Percentiles rank a stretch among this genome's conserved stretches.
phyloP scores from a whole-genome alignment of 1,140 invertebrate genomes.

The Achroia grisella region DNA sequence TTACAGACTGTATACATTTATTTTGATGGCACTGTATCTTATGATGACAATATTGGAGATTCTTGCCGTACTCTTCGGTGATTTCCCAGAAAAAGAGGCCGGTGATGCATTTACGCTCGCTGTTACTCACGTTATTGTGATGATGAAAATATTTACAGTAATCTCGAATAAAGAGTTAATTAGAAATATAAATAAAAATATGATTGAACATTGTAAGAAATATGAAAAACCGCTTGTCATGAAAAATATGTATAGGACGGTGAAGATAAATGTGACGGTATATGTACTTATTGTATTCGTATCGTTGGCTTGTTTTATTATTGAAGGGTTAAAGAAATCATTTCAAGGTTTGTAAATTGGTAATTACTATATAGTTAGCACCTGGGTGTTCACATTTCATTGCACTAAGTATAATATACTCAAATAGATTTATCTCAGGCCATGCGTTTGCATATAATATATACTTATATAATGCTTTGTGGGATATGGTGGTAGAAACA shows the following conservation, averaged over 20 bases:
- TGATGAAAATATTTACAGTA: slow-evolving; percentile 52
- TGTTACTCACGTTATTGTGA: slow-evolving; percentile 49
- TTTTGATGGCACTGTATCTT: slow-evolving; percentile 35
- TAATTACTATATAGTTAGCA: no score
- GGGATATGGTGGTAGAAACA: no score
- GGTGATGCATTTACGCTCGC: slow-evolving; percentile 47
- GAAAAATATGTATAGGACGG: slow-evolving; percentile 41
- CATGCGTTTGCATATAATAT: no score
- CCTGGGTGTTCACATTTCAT: no score
- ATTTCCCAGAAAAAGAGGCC: slow-evolving; percentile 50
- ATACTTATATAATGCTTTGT: no score
- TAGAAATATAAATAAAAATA: slow-evolving; percentile 35
- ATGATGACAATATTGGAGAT: slow-evolving; percentile 52
- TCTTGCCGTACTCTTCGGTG: slow-evolving; percentile 38
- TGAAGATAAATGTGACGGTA: slow-evolving; percentile 47
- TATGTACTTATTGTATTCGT: slow-evolving; percentile 45
- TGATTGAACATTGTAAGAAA: slow-evolving; percentile 34
- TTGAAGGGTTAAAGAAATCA: slow-evolving; percentile 47
- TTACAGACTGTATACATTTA: slow-evolving; percentile 29
- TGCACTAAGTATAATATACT: no score
- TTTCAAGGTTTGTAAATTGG: slow-evolving; percentile 30
- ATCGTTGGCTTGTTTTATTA: slow-evolving; percentile 32
- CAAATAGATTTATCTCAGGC: no score
- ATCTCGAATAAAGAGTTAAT: slow-evolving; percentile 39
- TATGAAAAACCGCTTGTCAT: slow-evolving; percentile 37